phyloP scores from a whole-genome alignment of 2,113 vertebrate species.

The Sander vitreus region DNA sequence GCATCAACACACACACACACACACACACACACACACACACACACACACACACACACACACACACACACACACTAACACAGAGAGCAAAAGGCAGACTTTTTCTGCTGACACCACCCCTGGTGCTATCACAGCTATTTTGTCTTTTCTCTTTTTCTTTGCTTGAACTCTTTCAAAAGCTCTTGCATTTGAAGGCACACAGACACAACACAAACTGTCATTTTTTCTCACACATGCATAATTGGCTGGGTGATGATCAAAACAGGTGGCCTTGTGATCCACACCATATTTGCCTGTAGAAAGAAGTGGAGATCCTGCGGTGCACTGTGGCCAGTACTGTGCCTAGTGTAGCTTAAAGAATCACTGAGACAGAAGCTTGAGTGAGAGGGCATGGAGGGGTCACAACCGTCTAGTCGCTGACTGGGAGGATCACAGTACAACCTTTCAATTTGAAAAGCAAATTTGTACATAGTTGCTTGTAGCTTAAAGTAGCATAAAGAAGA shows the following conservation, averaged over 20 bases:
- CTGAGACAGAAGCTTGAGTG: neutral
- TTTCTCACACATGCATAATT: neutral
- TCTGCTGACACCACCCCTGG: neutral
- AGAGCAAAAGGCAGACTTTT: constrained; percentile 3
- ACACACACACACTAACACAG: neutral
- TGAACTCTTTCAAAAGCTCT: neutral
- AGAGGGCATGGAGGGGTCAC: neutral
- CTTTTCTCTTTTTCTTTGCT: constrained; percentile 11
- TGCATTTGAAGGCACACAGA: neutral
- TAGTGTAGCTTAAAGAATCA: neutral
- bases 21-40: neutral
- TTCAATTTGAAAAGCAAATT: neutral
- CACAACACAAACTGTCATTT: neutral
- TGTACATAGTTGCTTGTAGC: neutral
- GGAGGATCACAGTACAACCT: neutral
- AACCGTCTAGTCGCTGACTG: neutral
- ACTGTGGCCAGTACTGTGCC: neutral
- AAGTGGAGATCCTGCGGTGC: neutral
- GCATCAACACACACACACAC: neutral
- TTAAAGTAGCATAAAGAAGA: no score
- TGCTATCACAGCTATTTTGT: constrained; percentile 8
- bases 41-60: neutral
- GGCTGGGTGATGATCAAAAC: neutral
- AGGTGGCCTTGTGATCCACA: neutral
- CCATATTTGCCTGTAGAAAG: neutral